Percentiles rank a stretch among this genome's conserved stretches.
phyloP scores from a whole-genome alignment of 1,140 invertebrate genomes.

The Heliconius melpomene region DNA sequence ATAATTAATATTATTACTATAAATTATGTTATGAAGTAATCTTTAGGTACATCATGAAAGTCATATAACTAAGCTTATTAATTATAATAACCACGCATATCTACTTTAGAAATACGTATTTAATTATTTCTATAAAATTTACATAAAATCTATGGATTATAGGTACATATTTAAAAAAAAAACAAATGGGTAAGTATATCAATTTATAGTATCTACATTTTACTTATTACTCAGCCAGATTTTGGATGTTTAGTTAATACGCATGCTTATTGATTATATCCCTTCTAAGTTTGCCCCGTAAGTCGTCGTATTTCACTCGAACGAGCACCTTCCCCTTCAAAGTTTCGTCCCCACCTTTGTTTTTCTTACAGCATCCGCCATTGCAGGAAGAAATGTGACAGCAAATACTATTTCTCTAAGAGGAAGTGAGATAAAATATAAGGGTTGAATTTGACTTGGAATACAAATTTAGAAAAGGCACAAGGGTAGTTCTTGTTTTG shows the following conservation, averaged over 20 bases:
- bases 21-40: too few species aligned
- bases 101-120: too few species aligned
- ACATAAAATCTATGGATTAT: neutral
- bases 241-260: slow-evolving; percentile 6
- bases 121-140: neutral
- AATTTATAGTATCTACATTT: neutral
- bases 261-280: slow-evolving; percentile 37
- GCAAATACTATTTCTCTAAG: slow-evolving; percentile 29
- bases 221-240: neutral
- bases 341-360: slow-evolving; percentile 43
- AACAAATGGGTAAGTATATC: neutral
- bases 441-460: slow-evolving; percentile 43
- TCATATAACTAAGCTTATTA: too few species aligned
- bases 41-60: too few species aligned
- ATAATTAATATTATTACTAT: too few species aligned
- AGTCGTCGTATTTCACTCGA: slow-evolving; percentile 47
- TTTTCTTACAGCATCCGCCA: slow-evolving; percentile 64
- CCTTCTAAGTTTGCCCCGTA: slow-evolving; percentile 42
- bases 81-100: too few species aligned
- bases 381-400: slow-evolving; percentile 40
- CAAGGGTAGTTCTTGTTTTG: slow-evolving; percentile 17
- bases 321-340: slow-evolving; percentile 43
- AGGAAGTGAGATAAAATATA: slow-evolving; percentile 41
- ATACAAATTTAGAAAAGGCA: slow-evolving; percentile 51
- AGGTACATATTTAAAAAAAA: neutral